A percentile compares a stretch with the other conserved stretches of the same genome.
Evolutionary conservation across 1,140 invertebrate species (phyloP).

Genomic region (Pissodes strobi): DNA sequence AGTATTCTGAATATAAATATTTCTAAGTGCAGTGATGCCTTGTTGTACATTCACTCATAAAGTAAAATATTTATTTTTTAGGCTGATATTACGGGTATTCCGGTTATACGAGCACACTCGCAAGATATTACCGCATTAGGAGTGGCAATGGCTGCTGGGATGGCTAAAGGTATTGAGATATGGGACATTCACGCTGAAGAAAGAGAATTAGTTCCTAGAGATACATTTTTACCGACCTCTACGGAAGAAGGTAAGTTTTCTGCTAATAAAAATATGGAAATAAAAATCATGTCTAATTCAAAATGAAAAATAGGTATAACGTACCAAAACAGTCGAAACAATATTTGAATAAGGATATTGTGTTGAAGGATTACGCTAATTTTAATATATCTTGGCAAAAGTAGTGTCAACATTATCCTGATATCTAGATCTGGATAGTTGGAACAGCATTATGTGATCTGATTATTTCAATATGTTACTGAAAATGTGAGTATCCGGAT

Average conservation of each 20-base stretch:
- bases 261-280: not conserved
- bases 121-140: constrained; percentile 90
- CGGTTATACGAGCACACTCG: constrained; percentile 76
- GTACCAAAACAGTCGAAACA: not conserved
- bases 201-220: constrained; percentile 65
- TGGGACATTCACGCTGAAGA: constrained; percentile 57
- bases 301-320: not conserved
- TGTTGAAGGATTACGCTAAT: no score
- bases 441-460: no score
- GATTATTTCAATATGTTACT: no score
- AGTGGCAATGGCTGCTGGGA: constrained; percentile 86
- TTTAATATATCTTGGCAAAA: no score
- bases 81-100: constrained; percentile 48
- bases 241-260: constrained; percentile 71
- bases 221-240: constrained; percentile 79
- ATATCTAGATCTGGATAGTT: no score
- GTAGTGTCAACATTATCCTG: no score
- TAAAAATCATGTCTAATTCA: constrained; percentile 9
- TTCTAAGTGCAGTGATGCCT: no score
- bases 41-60: no score
- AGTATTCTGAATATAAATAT: no score
- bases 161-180: constrained; percentile 71
- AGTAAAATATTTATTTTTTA: constrained; percentile 25
- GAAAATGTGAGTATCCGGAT: no score
- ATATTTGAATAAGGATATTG: no score